These are phyloP conservation scores for Drosophila nebulosa DNA, from an alignment of 1,140 invertebrate species.

Conservation along the genomic window DNA sequence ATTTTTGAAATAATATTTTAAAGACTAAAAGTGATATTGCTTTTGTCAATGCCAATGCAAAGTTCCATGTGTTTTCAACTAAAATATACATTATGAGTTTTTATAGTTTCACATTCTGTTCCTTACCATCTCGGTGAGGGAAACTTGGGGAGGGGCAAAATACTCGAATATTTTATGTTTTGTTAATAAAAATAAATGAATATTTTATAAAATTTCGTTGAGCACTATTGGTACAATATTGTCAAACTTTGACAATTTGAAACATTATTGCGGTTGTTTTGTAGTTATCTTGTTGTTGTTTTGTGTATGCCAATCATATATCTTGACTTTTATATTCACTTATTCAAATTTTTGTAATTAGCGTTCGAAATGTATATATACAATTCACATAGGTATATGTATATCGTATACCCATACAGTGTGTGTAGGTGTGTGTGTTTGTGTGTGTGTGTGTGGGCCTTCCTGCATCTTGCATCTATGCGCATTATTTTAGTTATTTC, in stretches of 20 bases:
- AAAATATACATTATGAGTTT: background rate
- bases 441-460: slow-evolving; percentile 14
- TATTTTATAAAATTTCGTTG: slow-evolving; percentile 42
- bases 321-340: slow-evolving; percentile 77
- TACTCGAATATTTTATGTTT: background rate
- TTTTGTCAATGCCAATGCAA: background rate
- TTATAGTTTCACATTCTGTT: background rate
- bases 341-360: slow-evolving; percentile 69
- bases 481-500: slow-evolving; percentile 46
- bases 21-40: background rate
- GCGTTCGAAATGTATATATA: slow-evolving; percentile 43
- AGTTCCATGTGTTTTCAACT: background rate
- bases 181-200: slow-evolving; percentile 18
- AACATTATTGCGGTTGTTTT: slow-evolving; percentile 10
- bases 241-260: slow-evolving; percentile 62
- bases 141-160: background rate
- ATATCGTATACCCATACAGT: too few relatives aligned
- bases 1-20: background rate
- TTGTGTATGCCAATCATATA: slow-evolving; percentile 67
- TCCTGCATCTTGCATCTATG: slow-evolving; percentile 7
- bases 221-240: slow-evolving; percentile 45
- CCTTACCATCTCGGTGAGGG: background rate
- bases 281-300: slow-evolving; percentile 25
- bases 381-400: background rate
- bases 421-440: background rate